phyloP scores from a whole-genome alignment of 2,113 vertebrate genomes.

The Mobula birostris region DNA sequence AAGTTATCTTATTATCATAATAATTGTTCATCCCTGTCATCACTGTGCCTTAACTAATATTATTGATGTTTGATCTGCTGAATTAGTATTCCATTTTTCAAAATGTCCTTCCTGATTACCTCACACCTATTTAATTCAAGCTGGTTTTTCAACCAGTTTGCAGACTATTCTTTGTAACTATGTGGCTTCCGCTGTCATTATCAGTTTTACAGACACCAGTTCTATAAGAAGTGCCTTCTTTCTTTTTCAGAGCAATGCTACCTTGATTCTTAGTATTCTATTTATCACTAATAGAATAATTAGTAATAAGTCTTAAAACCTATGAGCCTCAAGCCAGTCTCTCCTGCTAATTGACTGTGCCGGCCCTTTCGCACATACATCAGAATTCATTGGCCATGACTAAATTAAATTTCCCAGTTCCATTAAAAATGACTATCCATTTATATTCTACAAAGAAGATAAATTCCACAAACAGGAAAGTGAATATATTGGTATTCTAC shows the following conservation, averaged over 20 bases:
- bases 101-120: neutral
- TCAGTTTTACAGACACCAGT: neutral
- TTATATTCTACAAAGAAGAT: neutral
- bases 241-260: neutral
- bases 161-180: neutral
- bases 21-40: neutral
- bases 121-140: neutral
- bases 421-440: neutral
- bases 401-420: neutral
- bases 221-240: neutral
- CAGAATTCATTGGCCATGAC: neutral
- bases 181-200: neutral
- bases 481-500: neutral
- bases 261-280: neutral
- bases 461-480: neutral
- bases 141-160: neutral
- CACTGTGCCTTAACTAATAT: neutral
- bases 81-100: neutral
- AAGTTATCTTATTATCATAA: neutral
- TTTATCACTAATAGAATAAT: slow-evolving; percentile 29
- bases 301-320: neutral
- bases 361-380: neutral
- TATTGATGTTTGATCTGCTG: neutral
- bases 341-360: neutral
- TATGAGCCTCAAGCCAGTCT: neutral